Conservation (phyloP, 2,113 vertebrate genomes). For the Phyllopteryx taeniolatus region DNA sequence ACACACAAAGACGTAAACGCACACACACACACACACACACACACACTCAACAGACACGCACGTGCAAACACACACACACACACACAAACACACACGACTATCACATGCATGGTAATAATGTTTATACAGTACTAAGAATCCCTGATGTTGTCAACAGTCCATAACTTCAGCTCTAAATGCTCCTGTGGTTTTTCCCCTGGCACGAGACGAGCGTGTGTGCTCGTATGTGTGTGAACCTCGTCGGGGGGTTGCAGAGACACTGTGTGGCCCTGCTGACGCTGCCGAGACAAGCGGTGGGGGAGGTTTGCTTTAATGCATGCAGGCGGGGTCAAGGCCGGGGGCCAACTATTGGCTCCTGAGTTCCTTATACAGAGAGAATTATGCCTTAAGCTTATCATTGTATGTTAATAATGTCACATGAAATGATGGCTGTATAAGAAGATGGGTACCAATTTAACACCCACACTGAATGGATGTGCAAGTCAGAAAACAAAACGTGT, state of each 20-base stretch:
- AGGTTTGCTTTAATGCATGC: not conserved
- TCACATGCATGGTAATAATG: slow-evolving; percentile 19
- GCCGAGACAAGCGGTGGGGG: slow-evolving; percentile 26
- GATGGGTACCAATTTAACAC: not conserved
- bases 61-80: not conserved
- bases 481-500: not conserved
- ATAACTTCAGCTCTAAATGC: slow-evolving; percentile 21
- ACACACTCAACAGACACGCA: too few species aligned
- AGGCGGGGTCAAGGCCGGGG: slow-evolving; percentile 19
- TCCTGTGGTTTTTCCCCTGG: slow-evolving; percentile 46
- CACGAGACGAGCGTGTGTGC: slow-evolving; percentile 9
- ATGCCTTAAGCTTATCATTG: not conserved
- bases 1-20: not conserved
- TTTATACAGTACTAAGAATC: slow-evolving; percentile 38
- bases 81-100: not conserved
- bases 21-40: not conserved
- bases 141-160: slow-evolving; percentile 46
- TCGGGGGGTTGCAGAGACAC: slow-evolving; percentile 15
- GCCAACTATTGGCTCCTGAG: not conserved
- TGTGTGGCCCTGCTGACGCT: slow-evolving; percentile 18
- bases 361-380: not conserved
- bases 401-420: not conserved
- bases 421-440: too few species aligned
- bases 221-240: slow-evolving; percentile 6
- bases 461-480: not conserved